Evolutionary conservation across 2,888 invertebrate genomes (phyloP).

Genomic region (Tolmerus cingulatus): DNA sequence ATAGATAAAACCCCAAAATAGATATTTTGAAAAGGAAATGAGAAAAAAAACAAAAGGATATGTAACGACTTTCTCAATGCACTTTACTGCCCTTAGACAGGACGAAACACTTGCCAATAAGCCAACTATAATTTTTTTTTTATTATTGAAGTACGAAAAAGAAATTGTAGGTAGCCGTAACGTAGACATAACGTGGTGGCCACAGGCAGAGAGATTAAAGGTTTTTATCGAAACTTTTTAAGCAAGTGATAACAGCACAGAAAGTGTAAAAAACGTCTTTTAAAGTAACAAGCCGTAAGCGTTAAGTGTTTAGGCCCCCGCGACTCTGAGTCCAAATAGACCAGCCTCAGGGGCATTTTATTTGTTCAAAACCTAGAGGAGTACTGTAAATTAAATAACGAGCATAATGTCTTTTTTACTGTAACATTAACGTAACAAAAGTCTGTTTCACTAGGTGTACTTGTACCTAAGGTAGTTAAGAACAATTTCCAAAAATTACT

Average conservation of each 20-base stretch:
- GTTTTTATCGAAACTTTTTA: not conserved
- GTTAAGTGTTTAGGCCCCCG: not conserved
- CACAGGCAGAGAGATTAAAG: not conserved
- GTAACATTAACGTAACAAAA: constrained; percentile 9
- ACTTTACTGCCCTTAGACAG: not conserved
- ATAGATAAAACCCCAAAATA: not conserved
- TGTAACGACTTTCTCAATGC: not conserved
- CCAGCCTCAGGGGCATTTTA: not conserved
- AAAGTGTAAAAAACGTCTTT: constrained; percentile 16
- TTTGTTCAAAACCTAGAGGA: not conserved
- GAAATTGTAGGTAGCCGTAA: not conserved
- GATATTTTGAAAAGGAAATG: not conserved
- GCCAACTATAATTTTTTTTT: constrained; percentile 10
- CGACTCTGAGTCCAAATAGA: not conserved
- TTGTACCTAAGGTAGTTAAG: not conserved
- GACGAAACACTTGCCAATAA: constrained; percentile 20
- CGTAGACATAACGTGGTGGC: not conserved
- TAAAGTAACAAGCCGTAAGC: constrained; percentile 6
- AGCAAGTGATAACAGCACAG: constrained; percentile 19
- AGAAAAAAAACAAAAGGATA: not conserved
- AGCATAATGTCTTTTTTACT: constrained; percentile 26
- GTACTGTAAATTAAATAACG: constrained; percentile 30
- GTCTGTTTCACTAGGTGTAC: constrained; percentile 30
- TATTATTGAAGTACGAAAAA: not conserved
- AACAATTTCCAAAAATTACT: not conserved